phyloP scores from a whole-genome alignment of 1,140 invertebrate genomes.

The honey bee (Apis mellifera) region DNA sequence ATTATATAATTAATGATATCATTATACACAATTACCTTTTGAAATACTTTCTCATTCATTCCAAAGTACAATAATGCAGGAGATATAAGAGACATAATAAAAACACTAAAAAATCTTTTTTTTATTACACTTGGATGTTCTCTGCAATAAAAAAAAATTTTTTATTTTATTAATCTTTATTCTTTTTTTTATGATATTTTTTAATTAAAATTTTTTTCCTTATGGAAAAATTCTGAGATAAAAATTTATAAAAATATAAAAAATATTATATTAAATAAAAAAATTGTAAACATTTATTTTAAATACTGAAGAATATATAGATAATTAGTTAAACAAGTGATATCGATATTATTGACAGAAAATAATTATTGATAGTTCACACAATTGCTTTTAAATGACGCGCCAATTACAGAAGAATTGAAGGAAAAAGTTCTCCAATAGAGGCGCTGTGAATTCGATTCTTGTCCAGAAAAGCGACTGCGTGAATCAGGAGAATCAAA shows the following conservation, averaged over 20 bases:
- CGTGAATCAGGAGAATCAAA: constrained; percentile 46
- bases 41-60: constrained; percentile 83
- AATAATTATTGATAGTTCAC: neutral
- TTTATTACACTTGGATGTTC: constrained; percentile 95
- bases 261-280: constrained; percentile 9
- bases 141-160: constrained; percentile 81
- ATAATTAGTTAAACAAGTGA: neutral
- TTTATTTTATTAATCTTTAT: neutral
- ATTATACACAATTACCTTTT: constrained; percentile 79
- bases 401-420: constrained; percentile 13
- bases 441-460: constrained; percentile 37
- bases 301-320: neutral
- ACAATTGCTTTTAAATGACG: constrained; percentile 1
- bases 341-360: neutral
- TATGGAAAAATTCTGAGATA: neutral
- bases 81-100: constrained; percentile 89
- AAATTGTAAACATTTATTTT: neutral
- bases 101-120: constrained; percentile 92
- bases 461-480: constrained; percentile 34
- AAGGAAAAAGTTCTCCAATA: constrained; percentile 1
- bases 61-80: constrained; percentile 89
- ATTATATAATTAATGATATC: neutral
- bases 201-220: neutral
- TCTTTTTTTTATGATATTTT: neutral
- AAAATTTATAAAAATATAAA: neutral